phyloP scores from a whole-genome alignment of 2,113 vertebrate genomes.

The Neolamprologus sp. region DNA sequence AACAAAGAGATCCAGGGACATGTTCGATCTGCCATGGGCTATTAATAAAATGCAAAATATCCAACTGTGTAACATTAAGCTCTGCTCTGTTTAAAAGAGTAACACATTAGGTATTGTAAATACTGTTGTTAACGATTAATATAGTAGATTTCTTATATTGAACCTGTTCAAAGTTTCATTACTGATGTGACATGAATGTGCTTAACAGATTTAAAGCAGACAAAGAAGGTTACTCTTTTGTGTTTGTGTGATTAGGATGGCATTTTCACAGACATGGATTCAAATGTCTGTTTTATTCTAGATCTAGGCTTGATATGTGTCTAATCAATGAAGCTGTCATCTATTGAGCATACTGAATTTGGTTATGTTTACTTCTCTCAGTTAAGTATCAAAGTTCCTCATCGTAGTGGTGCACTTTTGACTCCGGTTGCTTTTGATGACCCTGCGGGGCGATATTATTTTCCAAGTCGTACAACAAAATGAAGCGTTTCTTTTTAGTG shows the following conservation, averaged over 20 bases:
- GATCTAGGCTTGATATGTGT: background rate
- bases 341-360: background rate
- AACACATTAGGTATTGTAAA: constrained; percentile 53
- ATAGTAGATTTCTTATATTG: constrained; percentile 38
- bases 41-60: constrained; percentile 42
- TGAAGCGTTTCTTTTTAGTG: constrained; percentile 12
- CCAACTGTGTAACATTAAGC: constrained; percentile 25
- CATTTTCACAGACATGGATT: background rate
- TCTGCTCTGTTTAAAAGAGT: constrained; percentile 66
- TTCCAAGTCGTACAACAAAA: constrained; percentile 21
- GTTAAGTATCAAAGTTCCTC: background rate
- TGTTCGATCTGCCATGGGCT: constrained; percentile 18
- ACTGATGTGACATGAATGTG: constrained; percentile 40
- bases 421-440: constrained; percentile 30
- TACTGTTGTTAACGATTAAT: constrained; percentile 36
- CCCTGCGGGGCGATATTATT: background rate
- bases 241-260: background rate
- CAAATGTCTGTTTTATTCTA: background rate
- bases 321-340: constrained; percentile 23
- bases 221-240: background rate
- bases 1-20: constrained; percentile 52
- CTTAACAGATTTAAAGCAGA: background rate
- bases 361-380: background rate
- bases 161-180: constrained; percentile 30
- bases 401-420: constrained; percentile 39